Percentiles rank a stretch among this genome's conserved stretches.
Evolutionary conservation across 2,888 invertebrate species (phyloP).

Genomic region (Vannuccia rotundouncinata): DNA sequence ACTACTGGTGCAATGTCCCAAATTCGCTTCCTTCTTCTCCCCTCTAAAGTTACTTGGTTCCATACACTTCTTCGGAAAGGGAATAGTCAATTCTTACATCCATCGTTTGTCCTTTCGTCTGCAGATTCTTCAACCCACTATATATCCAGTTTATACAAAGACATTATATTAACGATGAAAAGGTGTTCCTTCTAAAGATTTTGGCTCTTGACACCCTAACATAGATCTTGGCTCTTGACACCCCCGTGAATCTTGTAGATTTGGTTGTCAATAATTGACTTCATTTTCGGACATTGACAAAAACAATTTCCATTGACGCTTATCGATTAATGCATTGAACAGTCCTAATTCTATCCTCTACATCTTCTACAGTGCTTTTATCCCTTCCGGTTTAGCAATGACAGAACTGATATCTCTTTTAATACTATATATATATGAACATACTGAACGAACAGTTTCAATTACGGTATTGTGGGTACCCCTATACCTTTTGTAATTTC

Average conservation of each 20-base stretch:
- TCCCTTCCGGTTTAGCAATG: neutral
- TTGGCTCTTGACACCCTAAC: neutral
- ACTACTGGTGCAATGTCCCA: neutral
- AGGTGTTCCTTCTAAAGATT: neutral
- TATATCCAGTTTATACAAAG: neutral
- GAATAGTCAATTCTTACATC: neutral
- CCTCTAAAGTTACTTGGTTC: neutral
- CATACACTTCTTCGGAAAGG: neutral
- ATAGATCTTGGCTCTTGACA: neutral
- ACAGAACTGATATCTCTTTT: neutral
- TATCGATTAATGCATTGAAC: neutral
- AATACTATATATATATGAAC: neutral
- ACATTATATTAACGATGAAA: neutral
- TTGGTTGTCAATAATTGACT: neutral
- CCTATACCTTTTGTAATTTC: neutral
- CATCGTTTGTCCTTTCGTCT: neutral
- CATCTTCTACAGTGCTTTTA: neutral
- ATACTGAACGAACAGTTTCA: neutral
- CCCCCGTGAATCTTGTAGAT: neutral
- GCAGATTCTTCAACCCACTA: neutral
- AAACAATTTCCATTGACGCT: too few relatives aligned
- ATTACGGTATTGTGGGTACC: neutral
- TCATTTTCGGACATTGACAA: neutral
- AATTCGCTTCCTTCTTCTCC: slow-evolving; percentile 3
- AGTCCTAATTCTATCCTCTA: neutral